Evolutionary conservation across 2,113 vertebrate species (phyloP), one percentile per base, ranked within the genome.

Genomic region (Orycteropus afer): DNA sequence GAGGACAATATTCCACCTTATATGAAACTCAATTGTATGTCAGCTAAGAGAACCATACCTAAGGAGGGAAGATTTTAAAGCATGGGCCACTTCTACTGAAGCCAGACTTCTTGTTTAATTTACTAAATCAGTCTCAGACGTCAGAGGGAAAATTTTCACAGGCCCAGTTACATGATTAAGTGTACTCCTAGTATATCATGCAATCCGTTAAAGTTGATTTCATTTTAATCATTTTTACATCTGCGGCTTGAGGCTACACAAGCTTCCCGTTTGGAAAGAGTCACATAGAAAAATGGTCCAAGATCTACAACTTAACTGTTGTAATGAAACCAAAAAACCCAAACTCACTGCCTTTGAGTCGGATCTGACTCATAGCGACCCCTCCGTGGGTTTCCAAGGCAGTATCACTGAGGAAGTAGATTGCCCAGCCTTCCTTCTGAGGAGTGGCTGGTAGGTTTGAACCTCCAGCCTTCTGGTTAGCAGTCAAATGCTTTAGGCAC

Each of bases 221-320:
- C 69, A 23, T 40, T 90, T 82, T 92, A 87, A 95, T 95, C 81
- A 76, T 67, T 83, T 94, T 42, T 74, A 90, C 73, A 95, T 73
- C 80, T 96, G 77, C 82, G 78, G 97, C 83, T 93, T 94, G 61
- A 0, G 74, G 95, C 69, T 78, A 90, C 2, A 51, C 32, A n/a
- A 53, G 71, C 59, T 95, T 91, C 73, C 81, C 92, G 65, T 61
- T 17, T 80, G 83, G 80, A 37, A 79, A 78, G 61, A 95, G 78
- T 93, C 88, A 34, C 73, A 73, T 8, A 82, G 8, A 89, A 83
- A 93, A 90, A 47, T 73, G 67, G n/a, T 23, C 79, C n/a, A 13
- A 40, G 49, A 20, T 51, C 49, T 74, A 32, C 37, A 57, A 53
- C 32, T 18, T 76, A 85, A 47, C 37, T 40, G 29, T 79, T 90